phyloP scores from a whole-genome alignment of 1,140 invertebrate species.

The Pteromalus puparum region DNA sequence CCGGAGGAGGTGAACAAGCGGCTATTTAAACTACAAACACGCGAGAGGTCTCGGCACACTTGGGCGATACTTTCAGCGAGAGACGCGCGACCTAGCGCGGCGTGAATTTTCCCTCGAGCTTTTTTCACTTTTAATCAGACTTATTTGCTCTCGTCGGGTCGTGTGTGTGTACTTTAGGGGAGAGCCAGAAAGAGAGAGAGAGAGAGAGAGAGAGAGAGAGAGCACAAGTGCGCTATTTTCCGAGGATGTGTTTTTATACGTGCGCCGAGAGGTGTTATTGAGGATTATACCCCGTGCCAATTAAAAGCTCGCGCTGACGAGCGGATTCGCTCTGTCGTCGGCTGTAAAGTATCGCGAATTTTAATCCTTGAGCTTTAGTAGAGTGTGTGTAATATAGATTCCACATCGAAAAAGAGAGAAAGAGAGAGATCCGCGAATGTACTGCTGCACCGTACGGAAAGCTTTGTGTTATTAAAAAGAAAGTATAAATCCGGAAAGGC shows the following conservation, averaged over 20 bases:
- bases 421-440: neutral
- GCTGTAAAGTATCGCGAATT: neutral
- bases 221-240: too few relatives aligned
- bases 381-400: neutral
- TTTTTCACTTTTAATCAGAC: conserved; percentile 4
- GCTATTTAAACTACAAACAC: neutral
- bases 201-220: too few relatives aligned
- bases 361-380: neutral
- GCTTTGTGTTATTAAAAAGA: conserved; percentile 4
- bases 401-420: neutral
- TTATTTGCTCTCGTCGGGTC: neutral
- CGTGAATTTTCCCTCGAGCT: neutral
- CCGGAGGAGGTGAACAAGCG: neutral
- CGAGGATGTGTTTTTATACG: too few relatives aligned
- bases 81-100: too few relatives aligned
- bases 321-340: too few relatives aligned
- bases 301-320: too few relatives aligned
- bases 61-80: too few relatives aligned
- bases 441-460: neutral
- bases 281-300: too few relatives aligned
- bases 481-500: neutral
- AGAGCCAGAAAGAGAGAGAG: too few relatives aligned
- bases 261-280: too few relatives aligned
- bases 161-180: too few relatives aligned
- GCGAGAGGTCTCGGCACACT: neutral